phyloP scores from a whole-genome alignment of 2,797 vertebrate genomes.

The Sebastes umbrosus region DNA sequence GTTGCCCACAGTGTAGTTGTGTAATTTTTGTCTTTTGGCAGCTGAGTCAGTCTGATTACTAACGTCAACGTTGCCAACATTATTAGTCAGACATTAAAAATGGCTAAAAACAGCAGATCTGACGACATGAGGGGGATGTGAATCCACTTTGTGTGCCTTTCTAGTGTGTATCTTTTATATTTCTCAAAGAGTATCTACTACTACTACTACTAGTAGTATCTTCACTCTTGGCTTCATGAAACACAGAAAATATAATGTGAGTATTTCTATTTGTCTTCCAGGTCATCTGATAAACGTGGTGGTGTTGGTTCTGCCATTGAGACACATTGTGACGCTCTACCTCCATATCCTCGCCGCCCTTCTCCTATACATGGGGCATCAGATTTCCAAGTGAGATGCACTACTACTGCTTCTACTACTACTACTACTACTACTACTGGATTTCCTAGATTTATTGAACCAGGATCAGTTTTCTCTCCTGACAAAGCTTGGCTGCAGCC shows the following conservation, averaged over 20 bases:
- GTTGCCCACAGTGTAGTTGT: not conserved
- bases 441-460: not conserved
- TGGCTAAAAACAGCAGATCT: not conserved
- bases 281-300: slow-evolving; percentile 86
- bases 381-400: slow-evolving; percentile 84
- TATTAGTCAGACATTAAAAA: not conserved
- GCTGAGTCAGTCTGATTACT: not conserved
- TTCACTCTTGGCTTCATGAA: not conserved
- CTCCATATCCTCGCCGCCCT: slow-evolving; percentile 84
- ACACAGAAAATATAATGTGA: not conserved
- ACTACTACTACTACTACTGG: not conserved
- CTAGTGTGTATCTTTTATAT: not conserved
- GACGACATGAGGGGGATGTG: no score
- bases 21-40: not conserved
- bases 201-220: not conserved
- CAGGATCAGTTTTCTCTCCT: slow-evolving; percentile 7
- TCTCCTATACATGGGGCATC: slow-evolving; percentile 86
- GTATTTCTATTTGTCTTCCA: slow-evolving; percentile 49
- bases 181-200: not conserved
- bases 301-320: slow-evolving; percentile 84
- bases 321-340: slow-evolving; percentile 87
- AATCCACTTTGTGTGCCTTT: not conserved
- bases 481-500: not conserved
- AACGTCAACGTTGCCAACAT: not conserved
- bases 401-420: not conserved